Evolutionary conservation across 2,113 vertebrate genomes (phyloP).

Genomic region (Cryptotis parvus): DNA sequence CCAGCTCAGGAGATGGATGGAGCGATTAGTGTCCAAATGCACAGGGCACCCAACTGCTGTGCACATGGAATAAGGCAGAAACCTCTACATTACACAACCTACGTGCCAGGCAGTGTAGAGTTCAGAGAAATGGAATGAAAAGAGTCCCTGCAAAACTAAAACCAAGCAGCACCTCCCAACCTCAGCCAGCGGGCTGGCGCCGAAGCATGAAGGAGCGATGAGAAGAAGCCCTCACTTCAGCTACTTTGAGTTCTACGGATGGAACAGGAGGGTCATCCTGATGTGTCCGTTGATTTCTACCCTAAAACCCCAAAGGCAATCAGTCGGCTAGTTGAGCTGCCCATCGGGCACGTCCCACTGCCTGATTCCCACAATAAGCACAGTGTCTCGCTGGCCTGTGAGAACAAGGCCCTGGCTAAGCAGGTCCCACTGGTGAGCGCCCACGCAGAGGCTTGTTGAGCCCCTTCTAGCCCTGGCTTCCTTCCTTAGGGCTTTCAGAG

Average conservation of each 20-base stretch:
- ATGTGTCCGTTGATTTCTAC: conserved; percentile 8
- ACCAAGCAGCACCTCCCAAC: background rate
- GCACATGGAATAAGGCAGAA: conserved; percentile 15
- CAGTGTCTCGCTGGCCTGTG: background rate
- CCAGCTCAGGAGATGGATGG: background rate
- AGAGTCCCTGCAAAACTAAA: conserved; percentile 12
- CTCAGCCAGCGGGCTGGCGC: background rate
- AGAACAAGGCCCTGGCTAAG: background rate
- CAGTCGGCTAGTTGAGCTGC: background rate
- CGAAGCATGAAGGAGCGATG: background rate
- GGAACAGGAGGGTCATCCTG: background rate
- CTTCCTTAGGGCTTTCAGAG: conserved; percentile 57
- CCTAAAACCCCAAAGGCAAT: conserved; percentile 29
- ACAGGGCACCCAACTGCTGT: background rate
- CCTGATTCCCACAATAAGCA: background rate
- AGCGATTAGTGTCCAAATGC: background rate
- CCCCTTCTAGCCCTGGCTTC: conserved; percentile 24
- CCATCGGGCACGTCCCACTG: background rate
- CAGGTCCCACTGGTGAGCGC: background rate
- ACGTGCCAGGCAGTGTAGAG: background rate
- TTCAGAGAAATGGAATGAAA: background rate
- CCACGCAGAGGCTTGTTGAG: background rate
- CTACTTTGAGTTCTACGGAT: background rate
- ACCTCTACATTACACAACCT: background rate
- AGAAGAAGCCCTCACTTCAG: background rate